These are phyloP conservation scores for Speoplatyrhinus poulsoni DNA, from an alignment of 2,113 vertebrate genomes.

Conservation along the genomic window DNA sequence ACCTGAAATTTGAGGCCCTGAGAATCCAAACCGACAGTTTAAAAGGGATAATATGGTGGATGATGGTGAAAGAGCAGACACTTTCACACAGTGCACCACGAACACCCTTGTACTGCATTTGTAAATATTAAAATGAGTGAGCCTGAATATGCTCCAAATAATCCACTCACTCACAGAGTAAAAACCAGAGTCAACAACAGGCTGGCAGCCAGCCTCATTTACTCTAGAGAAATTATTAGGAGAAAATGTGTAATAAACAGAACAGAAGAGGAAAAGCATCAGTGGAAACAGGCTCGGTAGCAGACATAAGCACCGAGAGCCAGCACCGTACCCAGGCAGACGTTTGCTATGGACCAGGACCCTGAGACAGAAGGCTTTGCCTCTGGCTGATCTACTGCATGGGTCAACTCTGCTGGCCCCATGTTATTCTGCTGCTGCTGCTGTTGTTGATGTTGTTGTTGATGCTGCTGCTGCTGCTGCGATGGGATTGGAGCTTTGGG, in stretches of 20 bases:
- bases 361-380: constrained; percentile 49
- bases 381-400: constrained; percentile 52
- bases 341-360: constrained; percentile 84
- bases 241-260: constrained; percentile 23
- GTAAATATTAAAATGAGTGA: constrained; percentile 45
- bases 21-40: constrained; percentile 82
- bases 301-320: constrained; percentile 88
- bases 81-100: constrained; percentile 23
- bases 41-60: constrained; percentile 64
- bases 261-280: constrained; percentile 40
- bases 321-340: constrained; percentile 88
- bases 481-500: constrained; percentile 49
- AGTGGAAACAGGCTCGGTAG: constrained; percentile 90
- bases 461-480: constrained; percentile 53
- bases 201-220: constrained; percentile 44
- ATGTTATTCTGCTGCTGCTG: constrained; percentile 51
- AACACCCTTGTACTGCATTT: constrained; percentile 47
- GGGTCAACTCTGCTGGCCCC: constrained; percentile 6
- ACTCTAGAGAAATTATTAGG: constrained; percentile 35
- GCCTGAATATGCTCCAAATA: constrained; percentile 52
- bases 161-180: constrained; percentile 68
- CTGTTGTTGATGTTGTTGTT: constrained; percentile 49
- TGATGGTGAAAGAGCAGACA: constrained; percentile 19
- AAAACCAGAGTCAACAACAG: constrained; percentile 44
- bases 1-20: constrained; percentile 95